Percentiles rank a stretch among this genome's conserved stretches.
Conservation (phyloP, 2,888 invertebrate genomes). For the Craniophora ligustri region DNA sequence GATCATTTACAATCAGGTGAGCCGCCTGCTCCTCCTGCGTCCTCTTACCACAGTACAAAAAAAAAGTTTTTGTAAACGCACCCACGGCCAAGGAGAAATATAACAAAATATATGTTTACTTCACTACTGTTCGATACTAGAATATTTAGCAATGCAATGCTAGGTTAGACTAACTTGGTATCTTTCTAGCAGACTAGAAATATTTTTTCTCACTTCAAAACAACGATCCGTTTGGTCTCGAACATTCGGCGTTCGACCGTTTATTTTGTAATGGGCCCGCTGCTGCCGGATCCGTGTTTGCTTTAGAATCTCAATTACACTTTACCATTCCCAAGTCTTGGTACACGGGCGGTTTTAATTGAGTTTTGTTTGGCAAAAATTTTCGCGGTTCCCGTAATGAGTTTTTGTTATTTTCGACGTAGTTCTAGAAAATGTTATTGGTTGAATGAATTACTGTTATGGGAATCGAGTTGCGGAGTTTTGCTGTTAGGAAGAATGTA, state of each 20-base stretch:
- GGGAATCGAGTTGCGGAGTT: not conserved
- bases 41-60: too few species aligned
- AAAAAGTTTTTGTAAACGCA: too few species aligned
- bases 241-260: conserved; percentile 28
- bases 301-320: conserved; percentile 56
- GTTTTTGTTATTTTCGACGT: conserved; percentile 18
- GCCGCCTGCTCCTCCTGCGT: too few species aligned
- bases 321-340: conserved; percentile 30
- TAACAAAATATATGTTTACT: too few species aligned
- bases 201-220: conserved; percentile 1
- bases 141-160: too few species aligned
- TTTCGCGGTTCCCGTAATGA: conserved; percentile 10
- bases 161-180: too few species aligned
- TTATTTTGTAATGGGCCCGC: conserved; percentile 38
- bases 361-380: conserved; percentile 26
- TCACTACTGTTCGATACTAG: too few species aligned
- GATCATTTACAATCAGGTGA: too few species aligned
- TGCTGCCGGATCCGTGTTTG: conserved; percentile 36
- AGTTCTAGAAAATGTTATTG: not conserved
- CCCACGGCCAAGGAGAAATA: too few species aligned
- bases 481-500: not conserved
- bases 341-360: conserved; percentile 32
- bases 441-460: not conserved
- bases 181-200: not conserved
- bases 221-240: conserved; percentile 9